Base-by-base conservation (phyloP, 2,797 vertebrate species). In the Hemitrygon akajei region DNA sequence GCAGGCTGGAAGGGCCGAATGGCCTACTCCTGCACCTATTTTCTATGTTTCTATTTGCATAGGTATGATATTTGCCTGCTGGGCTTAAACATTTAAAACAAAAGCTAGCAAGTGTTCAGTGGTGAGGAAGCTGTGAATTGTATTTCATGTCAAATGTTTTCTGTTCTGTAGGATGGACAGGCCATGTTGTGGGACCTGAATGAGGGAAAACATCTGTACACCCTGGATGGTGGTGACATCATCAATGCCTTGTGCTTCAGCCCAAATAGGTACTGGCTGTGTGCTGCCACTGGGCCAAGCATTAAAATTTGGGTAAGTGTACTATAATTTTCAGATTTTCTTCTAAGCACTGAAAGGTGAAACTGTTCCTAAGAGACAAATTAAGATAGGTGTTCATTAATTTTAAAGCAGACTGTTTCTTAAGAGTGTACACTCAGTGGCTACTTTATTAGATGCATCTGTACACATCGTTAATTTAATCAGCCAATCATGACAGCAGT, bases 131-230 rank as follows among this genome's bases (percentile, higher is more conserved):
- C 9, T 9, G 63, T 9, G 9, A 66, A 66, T 66, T 66, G 63
- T 47, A 47, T 47, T 47, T 66, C 9, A 66, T 14, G 63, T 66
- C 14, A 10, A 10, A 9, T 89, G 22, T 76, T 60, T n/a, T 69
- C 30, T 10, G 30, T 92, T 37, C 22, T 93, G 0, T 71, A 97
- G 98, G 99, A 99, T 0, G 99, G 98, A 0, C 98, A 99, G 95
- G 99, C 98, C 80, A 99, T 99, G 98, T 96, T 99, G 84, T 99
- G 99, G 98, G 98, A 99, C 95, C 97, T 99, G 94, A 99, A 99
- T 0, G 99, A 99, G 95, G 98, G 99, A 94, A 99, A 99, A 94
- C 98, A 99, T 95, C 97, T 99, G 37, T 99, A 99, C 96, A 99
- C 98, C 0, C 95, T 99, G 95, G 99, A 99, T 73, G 98, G 98